Evolutionary conservation across 2,888 invertebrate genomes (phyloP), one percentile per base, ranked within the genome.

Genomic region (Phorcus lineatus): DNA sequence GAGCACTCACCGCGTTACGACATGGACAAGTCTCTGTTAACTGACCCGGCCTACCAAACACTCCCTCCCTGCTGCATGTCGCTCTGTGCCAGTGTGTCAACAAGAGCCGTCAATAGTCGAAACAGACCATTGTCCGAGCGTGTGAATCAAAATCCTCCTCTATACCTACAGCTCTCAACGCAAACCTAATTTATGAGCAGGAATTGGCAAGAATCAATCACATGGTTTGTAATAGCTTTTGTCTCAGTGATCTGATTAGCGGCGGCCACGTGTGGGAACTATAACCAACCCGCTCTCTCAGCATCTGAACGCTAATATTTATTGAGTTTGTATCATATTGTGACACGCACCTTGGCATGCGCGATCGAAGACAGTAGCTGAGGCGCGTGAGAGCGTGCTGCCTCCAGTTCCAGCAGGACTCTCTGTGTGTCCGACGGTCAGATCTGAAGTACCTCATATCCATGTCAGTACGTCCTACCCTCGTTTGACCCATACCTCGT

Each of bases 321-420:
- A 74, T 74, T 52, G 74, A 74, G 74, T 74, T 74, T 74, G 52
- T 74, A 74, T 74, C 47, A 52, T 74, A 24, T 74, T 52, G 40
- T 74, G 74, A 74, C 74, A 52, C 52, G 74, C 74, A 52, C 74
- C 22, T 74, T 52, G 74, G 74, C 74, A 74, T 52, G 74, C 74
- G 74, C 74, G 36, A 52, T 74, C 74, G 74, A 74, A 40, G 74
- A 40, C 40, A 47, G 52, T 22, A 16, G 9, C 4, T 2, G 47
- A 36, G 24, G 67, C 36, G 40, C 52, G 74, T 74, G 74, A 74
- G 74, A 74, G 52, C 52, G 62, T 24, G 28, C 16, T 47, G 47
- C 36, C 36, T 36, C 7, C 4, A 36, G 36, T 36, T 36, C 36
- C 36, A 6, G 36, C 36, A 6, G 36, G 7, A 36, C 36, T 36